These are phyloP conservation scores for Drosophila pseudotakahashii DNA, from an alignment of 2,888 invertebrate species.

Conservation along the genomic window DNA sequence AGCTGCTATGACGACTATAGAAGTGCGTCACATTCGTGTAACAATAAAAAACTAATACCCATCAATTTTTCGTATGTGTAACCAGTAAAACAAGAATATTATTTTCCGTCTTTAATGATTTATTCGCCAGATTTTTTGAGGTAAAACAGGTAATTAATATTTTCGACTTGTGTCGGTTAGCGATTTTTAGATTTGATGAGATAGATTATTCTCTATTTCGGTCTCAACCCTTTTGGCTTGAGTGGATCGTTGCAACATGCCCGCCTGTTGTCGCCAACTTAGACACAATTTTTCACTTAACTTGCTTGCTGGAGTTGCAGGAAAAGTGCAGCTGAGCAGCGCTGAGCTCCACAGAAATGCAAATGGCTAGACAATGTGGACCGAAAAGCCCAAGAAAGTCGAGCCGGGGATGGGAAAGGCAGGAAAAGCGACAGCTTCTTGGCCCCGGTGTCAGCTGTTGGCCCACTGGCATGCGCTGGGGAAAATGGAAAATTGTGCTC, in stretches of 20 bases:
- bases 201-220: neutral
- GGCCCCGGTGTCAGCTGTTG: slow-evolving; percentile 56
- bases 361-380: slow-evolving; percentile 70
- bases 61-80: neutral
- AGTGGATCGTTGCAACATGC: slow-evolving; percentile 1
- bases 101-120: neutral
- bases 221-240: neutral
- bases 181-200: neutral
- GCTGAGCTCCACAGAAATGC: slow-evolving; percentile 61
- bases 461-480: slow-evolving; percentile 68
- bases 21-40: neutral
- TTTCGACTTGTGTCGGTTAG: neutral
- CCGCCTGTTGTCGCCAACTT: slow-evolving; percentile 6
- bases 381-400: slow-evolving; percentile 52
- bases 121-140: neutral
- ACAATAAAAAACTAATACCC: neutral
- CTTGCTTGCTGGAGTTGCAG: slow-evolving; percentile 14
- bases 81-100: neutral
- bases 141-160: neutral
- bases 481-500: slow-evolving; percentile 67
- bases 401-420: slow-evolving; percentile 20
- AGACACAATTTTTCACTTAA: slow-evolving; percentile 45
- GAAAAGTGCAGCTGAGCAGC: slow-evolving; percentile 28
- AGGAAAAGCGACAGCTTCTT: slow-evolving; percentile 22
- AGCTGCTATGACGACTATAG: slow-evolving; percentile 5